Evolutionary conservation across 2,797 vertebrate species (phyloP), one percentile per base, ranked within the genome.

Genomic region (Benthosema pterotum): DNA sequence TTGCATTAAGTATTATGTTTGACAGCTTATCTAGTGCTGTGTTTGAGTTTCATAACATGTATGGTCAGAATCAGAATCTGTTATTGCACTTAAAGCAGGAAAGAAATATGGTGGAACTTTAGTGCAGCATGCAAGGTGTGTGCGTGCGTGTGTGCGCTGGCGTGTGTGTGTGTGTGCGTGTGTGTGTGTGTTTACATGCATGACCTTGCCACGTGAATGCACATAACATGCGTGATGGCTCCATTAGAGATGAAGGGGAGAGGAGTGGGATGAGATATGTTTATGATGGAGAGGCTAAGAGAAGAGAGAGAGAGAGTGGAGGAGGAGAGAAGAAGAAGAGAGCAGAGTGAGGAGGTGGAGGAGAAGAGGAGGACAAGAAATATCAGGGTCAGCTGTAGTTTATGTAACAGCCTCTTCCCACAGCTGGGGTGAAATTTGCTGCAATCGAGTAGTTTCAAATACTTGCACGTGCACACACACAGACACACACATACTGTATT

Each of bases 351-450:
- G 22, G 2, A 25, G 5, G 22, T 25, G 22, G 22, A 25, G 22
- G 22, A 25, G 22, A 5, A 25, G 57, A 69, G 45, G 72, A 70
- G 28, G 73, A 78, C 63, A 65, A 64, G 28, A 68, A 74, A 49
- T 14, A 59, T 77, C 75, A 57, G 77, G 81, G 62, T 67, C 63
- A 70, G 73, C 74, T 83, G 75, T 25, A 63, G 42, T 59, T 87
- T 81, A 80, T 80, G 68, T 73, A 85, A 84, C 69, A 1, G 5
- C 65, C 71, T 84, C 66, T 72, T 84, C 66, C 61, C 70, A 74
- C 65, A 67, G 65, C 69, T 56, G 69, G 60, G 54, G n/a, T n/a
- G 22, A 65, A 68, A 78, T 60, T 52, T 47, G 55, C 60, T 60
- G 57, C 67, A 60, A 46, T 19, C 45, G 60, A 60, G 32, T 6